Evolutionary conservation across 2,113 vertebrate species (phyloP).

Genomic region (Morone saxatilis): DNA sequence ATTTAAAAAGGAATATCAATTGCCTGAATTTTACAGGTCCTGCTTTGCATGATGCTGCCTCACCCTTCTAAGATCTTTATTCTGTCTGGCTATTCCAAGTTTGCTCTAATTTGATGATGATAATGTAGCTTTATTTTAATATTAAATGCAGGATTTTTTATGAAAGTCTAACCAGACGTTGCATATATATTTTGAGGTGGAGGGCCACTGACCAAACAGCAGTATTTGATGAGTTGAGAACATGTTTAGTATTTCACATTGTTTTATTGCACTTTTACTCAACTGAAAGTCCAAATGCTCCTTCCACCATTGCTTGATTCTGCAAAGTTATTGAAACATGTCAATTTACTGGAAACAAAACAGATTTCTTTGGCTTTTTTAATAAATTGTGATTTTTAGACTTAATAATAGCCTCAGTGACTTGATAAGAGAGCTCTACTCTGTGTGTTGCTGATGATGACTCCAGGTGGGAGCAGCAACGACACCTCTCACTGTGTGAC

Average conservation of each 20-base stretch:
- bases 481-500: conserved; percentile 15
- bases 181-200: too few relatives aligned
- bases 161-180: too few relatives aligned
- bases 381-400: not conserved
- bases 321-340: not conserved
- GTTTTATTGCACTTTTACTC: not conserved
- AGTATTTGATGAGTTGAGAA: too few relatives aligned
- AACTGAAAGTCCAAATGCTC: not conserved
- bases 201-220: too few relatives aligned
- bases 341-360: not conserved
- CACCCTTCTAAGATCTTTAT: too few relatives aligned
- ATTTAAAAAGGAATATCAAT: too few relatives aligned
- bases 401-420: not conserved
- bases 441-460: not conserved
- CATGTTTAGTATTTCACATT: not conserved
- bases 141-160: not conserved
- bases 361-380: too few relatives aligned
- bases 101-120: not conserved
- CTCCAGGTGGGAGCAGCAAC: conserved; percentile 28
- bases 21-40: too few relatives aligned
- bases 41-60: too few relatives aligned
- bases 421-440: not conserved
- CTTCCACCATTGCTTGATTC: not conserved
- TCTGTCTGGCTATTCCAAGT: too few relatives aligned
- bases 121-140: not conserved